Base-by-base conservation (phyloP, 2,888 invertebrate species). In the Oeneis ivallda region DNA sequence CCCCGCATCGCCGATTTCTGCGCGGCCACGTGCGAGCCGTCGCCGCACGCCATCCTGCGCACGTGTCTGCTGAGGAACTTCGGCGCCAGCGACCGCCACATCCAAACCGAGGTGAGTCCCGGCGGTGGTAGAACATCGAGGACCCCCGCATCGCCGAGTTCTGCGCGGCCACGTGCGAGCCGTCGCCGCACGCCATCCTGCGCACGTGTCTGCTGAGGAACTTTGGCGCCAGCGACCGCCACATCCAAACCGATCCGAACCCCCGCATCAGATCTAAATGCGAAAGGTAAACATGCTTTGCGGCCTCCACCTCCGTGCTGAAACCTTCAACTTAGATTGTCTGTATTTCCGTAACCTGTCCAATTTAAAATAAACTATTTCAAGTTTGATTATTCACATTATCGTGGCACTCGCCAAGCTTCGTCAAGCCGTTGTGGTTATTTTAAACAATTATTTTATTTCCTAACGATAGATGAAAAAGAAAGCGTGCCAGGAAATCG, bases 141-240 rank as follows among this genome's bases (percentile, higher is more conserved):
- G n/a, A n/a, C 93, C 98, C 98, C 0, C 94, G 99, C 72, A 97
- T 99, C 37, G 94, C 96, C 53, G 98, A 98, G 86, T 96, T 99
- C 85, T 99, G 98, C 87, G 96, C 96, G n/a, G 98, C 98, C 84
- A 97, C 98, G 0, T 98, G 98, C 57, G 98, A 99, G 87, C 98
- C 98, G 0, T 96, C 97, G 10, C 99, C 99, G 0, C 98, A 98
- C 91, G 96, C 98, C 74, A 96, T 99, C 71, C 92, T 99, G 63
- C 92, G 98, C 56, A 98, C 98, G 6, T 98, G 98, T 79, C 92
- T 98, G 67, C 96, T 98, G 82, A 92, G 98, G 72, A 98, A 99
- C 92, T 98, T 96, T 85, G 98, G 98, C 41, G 93, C 97, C 68
- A 96, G 96, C 43, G 97, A 98, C 85, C 94, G 97, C 54, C 95